Conservation (phyloP, 2,888 invertebrate genomes). For the Agriopis aurantiaria region DNA sequence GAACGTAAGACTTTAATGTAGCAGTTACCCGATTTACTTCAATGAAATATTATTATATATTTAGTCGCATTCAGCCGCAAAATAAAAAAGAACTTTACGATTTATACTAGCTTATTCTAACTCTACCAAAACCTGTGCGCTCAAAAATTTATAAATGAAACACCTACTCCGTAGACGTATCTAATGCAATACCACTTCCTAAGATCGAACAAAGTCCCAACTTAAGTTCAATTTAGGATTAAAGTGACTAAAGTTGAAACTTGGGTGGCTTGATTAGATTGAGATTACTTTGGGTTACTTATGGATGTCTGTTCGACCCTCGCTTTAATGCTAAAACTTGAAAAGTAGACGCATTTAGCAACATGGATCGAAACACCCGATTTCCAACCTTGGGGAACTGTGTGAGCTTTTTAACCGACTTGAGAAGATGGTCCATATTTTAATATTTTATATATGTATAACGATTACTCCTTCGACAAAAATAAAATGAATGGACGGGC, state of each 20-base stretch:
- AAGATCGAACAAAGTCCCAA: slow-evolving; percentile 25
- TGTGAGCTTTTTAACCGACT: neutral
- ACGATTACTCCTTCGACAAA: too few relatives aligned
- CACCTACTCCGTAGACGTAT: neutral
- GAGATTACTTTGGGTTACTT: slow-evolving; percentile 45
- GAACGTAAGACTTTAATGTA: too few relatives aligned
- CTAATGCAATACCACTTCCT: slow-evolving; percentile 12
- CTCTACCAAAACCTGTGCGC: too few relatives aligned
- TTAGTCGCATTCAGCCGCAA: too few relatives aligned
- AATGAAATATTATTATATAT: too few relatives aligned
- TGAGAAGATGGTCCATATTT: too few relatives aligned
- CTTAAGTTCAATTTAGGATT: slow-evolving; percentile 37
- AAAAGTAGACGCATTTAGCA: slow-evolving; percentile 34
- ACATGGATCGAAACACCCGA: slow-evolving; percentile 30
- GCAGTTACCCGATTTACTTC: too few relatives aligned
- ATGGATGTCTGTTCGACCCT: slow-evolving; percentile 37
- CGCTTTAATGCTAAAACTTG: slow-evolving; percentile 37
- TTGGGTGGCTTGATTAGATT: slow-evolving; percentile 44
- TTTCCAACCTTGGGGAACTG: slow-evolving; percentile 24
- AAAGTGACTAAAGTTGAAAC: slow-evolving; percentile 35
- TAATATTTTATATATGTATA: too few relatives aligned
- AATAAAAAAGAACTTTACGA: too few relatives aligned
- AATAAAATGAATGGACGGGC: too few relatives aligned
- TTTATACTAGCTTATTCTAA: too few relatives aligned
- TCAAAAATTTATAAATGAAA: neutral